Evolutionary conservation across 2,797 vertebrate genomes (phyloP).

Genomic region (Petrocephalus sullivani): DNA sequence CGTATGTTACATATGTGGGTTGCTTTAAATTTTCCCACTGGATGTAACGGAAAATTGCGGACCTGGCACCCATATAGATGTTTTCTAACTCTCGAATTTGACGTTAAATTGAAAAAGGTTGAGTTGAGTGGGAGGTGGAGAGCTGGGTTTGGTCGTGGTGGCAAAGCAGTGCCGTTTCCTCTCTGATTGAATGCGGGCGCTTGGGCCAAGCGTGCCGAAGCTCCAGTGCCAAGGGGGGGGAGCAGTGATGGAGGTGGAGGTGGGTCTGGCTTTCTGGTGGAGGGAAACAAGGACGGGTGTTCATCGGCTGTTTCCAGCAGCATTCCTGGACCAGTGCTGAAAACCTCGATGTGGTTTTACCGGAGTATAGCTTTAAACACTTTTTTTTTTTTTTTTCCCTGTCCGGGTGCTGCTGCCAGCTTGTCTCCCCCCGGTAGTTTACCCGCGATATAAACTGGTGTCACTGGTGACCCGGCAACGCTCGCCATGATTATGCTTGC

Average conservation of each 20-base stretch:
- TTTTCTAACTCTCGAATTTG: background rate
- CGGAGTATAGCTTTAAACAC: background rate
- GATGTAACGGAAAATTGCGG: background rate
- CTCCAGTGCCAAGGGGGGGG: background rate
- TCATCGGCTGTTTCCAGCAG: background rate
- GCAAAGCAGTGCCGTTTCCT: background rate
- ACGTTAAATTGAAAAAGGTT: background rate
- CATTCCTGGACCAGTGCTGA: background rate
- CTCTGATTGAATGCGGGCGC: background rate
- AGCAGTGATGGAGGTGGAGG: too few species aligned
- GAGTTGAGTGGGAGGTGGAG: background rate
- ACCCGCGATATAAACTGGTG: background rate
- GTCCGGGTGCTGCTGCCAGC: background rate
- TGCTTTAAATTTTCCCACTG: background rate
- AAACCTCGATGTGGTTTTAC: background rate
- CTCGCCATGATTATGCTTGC: background rate
- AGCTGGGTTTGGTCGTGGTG: background rate
- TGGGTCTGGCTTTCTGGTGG: background rate
- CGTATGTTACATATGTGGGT: background rate
- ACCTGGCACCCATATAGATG: background rate
- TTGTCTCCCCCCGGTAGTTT: background rate
- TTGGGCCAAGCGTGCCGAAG: background rate
- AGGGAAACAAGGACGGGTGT: background rate
- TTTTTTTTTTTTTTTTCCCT: background rate
- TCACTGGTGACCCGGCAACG: background rate